Base-by-base conservation (phyloP, 2,797 vertebrate genomes). In the Bradypodion pumilum region DNA sequence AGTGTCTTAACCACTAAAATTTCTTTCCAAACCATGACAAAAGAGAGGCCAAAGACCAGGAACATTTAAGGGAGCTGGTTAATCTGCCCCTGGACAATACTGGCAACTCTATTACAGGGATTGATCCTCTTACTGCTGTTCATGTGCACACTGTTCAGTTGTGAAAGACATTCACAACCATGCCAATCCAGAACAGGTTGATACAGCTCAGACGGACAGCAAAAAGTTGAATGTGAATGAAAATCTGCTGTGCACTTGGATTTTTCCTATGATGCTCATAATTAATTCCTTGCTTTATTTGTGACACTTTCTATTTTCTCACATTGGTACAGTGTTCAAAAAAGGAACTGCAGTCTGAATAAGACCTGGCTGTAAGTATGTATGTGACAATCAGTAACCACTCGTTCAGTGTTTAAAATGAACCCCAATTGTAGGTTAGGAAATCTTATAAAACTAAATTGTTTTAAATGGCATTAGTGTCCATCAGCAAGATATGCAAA, bases 401-500 rank as follows among this genome's bases (percentile, higher is more conserved):
- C 44, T 75, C 16, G 70, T 60, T 70, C 56, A 52, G 19, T 62
- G 74, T 46, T 83, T 12, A 37, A 86, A 68, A 79, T 68, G 7
- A 1, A 27, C 32, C 25, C 42, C 32, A 44, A 7, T 7, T 32
- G 62, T 8, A 29, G n/a, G 1, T 15, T 7, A 84, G 52, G 10
- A 75, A 69, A 69, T 37, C n/a, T 60, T 68, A 68, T n/a, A 19
- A 42, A 49, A 29, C 32, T 74, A 80, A 80, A 46, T 10, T 56
- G 35, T 77, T 59, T 56, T 66, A 29, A 63, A 80, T 23, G 35
- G 44, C 2, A 37, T 49, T 74, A 66, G 32, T 63, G 52, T 80
- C 73, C 35, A 81, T 77, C 23, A 37, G 59, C 68, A 73, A 35
- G 42, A 35, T 82, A 74, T 27, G 46, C 42, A n/a, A 83, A 75